phyloP scores from a whole-genome alignment of 1,140 invertebrate genomes.

The Trichonephila inaurata region DNA sequence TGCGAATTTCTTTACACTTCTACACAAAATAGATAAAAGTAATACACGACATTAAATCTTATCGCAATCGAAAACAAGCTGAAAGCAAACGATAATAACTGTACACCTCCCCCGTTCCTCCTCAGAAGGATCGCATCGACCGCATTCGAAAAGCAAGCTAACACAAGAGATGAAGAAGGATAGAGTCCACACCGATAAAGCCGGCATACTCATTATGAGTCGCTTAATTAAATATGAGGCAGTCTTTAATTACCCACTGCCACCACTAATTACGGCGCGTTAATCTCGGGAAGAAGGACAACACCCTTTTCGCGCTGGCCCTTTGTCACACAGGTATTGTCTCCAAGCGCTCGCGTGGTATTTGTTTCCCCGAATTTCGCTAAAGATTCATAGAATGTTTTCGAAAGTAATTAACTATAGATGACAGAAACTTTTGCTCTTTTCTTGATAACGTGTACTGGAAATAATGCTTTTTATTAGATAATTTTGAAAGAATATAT shows the following conservation, averaged over 20 bases:
- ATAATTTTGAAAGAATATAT: too few species aligned
- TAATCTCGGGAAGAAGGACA: slow-evolving; percentile 70
- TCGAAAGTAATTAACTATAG: slow-evolving; percentile 12
- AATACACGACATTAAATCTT: not conserved
- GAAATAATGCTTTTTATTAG: too few species aligned
- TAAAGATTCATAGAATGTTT: not conserved
- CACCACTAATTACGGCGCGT: slow-evolving; percentile 74
- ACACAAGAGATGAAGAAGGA: slow-evolving; percentile 54
- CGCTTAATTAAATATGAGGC: slow-evolving; percentile 76
- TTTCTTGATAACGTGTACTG: not conserved
- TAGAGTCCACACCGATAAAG: slow-evolving; percentile 60
- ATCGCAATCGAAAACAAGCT: not conserved
- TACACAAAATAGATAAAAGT: too few species aligned
- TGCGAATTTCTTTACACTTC: too few species aligned
- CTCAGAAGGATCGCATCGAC: slow-evolving; percentile 12
- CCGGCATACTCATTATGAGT: slow-evolving; percentile 69
- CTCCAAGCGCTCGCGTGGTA: not conserved
- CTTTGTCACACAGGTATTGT: slow-evolving; percentile 62
- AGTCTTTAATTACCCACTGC: slow-evolving; percentile 76
- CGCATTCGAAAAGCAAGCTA: slow-evolving; percentile 22
- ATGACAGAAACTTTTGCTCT: not conserved
- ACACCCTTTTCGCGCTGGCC: slow-evolving; percentile 61
- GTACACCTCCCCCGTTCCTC: not conserved
- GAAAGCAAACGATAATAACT: slow-evolving; percentile 5
- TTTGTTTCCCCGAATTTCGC: not conserved